Conservation (phyloP, 2,888 invertebrate species). For the Sclerodermus sp. region DNA sequence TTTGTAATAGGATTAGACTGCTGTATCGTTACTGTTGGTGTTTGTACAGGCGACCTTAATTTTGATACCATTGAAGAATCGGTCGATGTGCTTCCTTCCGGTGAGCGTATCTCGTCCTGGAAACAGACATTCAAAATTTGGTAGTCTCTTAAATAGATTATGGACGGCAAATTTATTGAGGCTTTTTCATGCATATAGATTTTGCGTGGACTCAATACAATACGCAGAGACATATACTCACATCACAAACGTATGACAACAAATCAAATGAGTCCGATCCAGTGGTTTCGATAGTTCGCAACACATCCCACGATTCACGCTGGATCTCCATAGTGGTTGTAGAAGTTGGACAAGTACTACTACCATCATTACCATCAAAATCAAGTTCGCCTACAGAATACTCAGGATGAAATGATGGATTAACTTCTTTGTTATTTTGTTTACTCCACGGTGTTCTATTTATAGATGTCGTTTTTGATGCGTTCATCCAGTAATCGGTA, state of each 20-base stretch:
- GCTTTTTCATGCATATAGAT: too few relatives aligned
- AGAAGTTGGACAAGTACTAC: constrained; percentile 19
- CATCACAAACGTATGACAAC: constrained; percentile 53
- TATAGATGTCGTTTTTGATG: not conserved
- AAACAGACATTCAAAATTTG: too few relatives aligned
- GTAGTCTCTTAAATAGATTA: too few relatives aligned
- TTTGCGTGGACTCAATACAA: too few relatives aligned
- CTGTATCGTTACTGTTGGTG: not conserved
- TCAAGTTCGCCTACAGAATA: constrained; percentile 10
- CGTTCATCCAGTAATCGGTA: not conserved
- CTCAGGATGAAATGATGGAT: constrained; percentile 11
- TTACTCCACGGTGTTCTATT: constrained; percentile 16
- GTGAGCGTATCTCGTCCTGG: constrained; percentile 41
- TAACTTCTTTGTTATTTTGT: constrained; percentile 13
- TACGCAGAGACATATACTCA: too few relatives aligned
- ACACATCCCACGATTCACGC: constrained; percentile 33
- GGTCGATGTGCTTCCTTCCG: constrained; percentile 36
- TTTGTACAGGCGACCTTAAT: constrained; percentile 13
- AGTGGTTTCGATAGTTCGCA: constrained; percentile 37
- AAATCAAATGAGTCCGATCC: constrained; percentile 48
- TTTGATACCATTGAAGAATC: constrained; percentile 30
- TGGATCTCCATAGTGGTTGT: constrained; percentile 9
- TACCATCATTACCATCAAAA: constrained; percentile 23
- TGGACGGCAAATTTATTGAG: too few relatives aligned
- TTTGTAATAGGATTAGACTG: not conserved